A percentile compares a stretch with the other conserved stretches of the same genome.
These are phyloP conservation scores for Geotrupes spiniger DNA, from an alignment of 2,888 invertebrate species.

Conservation along the genomic window DNA sequence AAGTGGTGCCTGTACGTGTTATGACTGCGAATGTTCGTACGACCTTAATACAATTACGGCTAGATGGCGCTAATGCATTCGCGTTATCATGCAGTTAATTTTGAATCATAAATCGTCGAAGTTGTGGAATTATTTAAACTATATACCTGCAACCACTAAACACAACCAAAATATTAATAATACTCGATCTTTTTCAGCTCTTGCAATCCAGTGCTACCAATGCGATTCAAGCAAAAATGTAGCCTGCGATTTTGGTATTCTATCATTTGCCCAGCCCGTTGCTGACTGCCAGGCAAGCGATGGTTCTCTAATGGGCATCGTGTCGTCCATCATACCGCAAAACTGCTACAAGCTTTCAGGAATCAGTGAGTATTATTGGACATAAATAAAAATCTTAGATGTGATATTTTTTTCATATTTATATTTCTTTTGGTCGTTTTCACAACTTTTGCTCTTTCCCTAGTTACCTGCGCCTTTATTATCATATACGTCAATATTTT, in stretches of 20 bases:
- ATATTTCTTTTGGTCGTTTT: not conserved
- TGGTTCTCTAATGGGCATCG: constrained; percentile 25
- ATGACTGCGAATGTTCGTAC: too few relatives aligned
- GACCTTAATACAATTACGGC: too few relatives aligned
- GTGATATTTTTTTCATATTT: not conserved
- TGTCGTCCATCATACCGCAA: constrained; percentile 28
- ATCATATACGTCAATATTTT: too few relatives aligned
- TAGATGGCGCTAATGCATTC: too few relatives aligned
- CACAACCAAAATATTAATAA: too few relatives aligned
- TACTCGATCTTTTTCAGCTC: constrained; percentile 22
- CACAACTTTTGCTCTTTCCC: not conserved
- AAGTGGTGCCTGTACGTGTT: too few relatives aligned
- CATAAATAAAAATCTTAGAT: too few relatives aligned
- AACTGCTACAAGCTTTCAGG: constrained; percentile 38
- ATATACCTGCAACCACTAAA: too few relatives aligned
- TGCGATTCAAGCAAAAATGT: constrained; percentile 37
- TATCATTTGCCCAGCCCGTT: constrained; percentile 38
- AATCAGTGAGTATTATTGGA: constrained; percentile 36
- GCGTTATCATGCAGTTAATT: too few relatives aligned
- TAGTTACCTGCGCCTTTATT: not conserved
- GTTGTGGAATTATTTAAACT: too few relatives aligned
- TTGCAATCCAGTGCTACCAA: constrained; percentile 27
- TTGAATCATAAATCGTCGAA: too few relatives aligned
- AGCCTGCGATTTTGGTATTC: constrained; percentile 37
- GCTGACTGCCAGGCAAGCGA: constrained; percentile 37